Percentiles rank a stretch among this genome's conserved stretches.
Conservation (phyloP, 35 echinoderm and acorn worm species). For the Apostichopus parvimensis region DNA sequence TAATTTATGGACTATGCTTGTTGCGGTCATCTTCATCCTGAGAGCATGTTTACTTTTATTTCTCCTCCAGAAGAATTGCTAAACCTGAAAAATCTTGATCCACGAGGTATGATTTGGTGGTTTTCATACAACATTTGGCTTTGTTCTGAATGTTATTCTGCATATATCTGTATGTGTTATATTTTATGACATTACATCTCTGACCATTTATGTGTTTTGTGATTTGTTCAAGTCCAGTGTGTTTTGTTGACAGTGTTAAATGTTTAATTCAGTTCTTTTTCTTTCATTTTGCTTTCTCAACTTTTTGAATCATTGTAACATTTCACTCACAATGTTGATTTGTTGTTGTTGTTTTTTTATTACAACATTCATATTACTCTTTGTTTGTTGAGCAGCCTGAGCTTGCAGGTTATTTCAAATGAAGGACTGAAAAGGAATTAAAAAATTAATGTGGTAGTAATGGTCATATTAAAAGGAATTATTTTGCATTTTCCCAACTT, state of each 20-base stretch:
- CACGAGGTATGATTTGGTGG: constrained; percentile 40
- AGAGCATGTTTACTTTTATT: constrained; percentile 22
- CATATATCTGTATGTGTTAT: background rate
- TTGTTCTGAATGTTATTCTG: background rate
- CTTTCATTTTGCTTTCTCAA: background rate
- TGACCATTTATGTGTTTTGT: background rate
- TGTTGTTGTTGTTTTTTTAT: no score
- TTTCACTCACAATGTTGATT: no score
- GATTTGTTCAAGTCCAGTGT: background rate
- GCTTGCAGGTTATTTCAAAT: no score
- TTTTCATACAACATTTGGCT: constrained; percentile 14
- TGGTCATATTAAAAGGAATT: no score
- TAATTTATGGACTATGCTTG: no score
- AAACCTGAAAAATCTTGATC: constrained; percentile 49
- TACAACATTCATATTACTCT: no score
- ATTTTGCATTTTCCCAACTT: no score
- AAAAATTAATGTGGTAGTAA: no score
- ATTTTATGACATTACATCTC: background rate
- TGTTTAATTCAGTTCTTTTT: background rate
- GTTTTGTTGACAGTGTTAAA: no score
- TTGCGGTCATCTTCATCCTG: background rate
- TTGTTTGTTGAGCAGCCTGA: no score
- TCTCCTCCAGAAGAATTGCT: constrained; percentile 47
- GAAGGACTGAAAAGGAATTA: no score
- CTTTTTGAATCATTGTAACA: background rate